These are phyloP conservation scores for Lepisosteus osseus DNA, from an alignment of 2,113 vertebrate genomes.

Conservation along the genomic window DNA sequence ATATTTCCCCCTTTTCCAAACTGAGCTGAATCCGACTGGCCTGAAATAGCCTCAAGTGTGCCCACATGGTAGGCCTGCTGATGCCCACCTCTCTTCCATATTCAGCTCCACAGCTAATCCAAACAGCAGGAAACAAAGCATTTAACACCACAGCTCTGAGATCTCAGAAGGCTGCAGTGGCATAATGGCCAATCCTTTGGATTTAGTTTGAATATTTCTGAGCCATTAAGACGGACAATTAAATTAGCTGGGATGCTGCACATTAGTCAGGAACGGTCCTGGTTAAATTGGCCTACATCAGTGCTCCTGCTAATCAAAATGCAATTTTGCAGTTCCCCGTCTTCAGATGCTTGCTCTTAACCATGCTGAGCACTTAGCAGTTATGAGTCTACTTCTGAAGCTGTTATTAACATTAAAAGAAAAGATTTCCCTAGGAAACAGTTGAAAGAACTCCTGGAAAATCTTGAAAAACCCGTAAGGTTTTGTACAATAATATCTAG, in stretches of 20 bases:
- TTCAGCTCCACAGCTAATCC: neutral
- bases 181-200: conserved; percentile 1
- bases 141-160: neutral
- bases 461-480: neutral
- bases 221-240: conserved; percentile 4
- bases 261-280: neutral
- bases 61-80: neutral
- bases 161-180: neutral
- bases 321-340: neutral
- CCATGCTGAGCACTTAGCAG: neutral
- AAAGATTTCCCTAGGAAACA: neutral
- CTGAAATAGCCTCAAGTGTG: neutral
- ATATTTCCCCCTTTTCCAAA: neutral
- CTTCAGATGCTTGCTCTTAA: neutral
- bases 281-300: neutral
- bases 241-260: neutral
- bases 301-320: neutral
- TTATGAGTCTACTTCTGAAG: neutral
- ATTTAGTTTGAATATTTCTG: conserved; percentile 1
- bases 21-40: neutral
- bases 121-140: neutral
- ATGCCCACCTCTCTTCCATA: neutral
- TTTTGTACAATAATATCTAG: neutral
- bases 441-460: neutral
- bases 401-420: neutral